Evolutionary conservation across 2,888 invertebrate species (phyloP).

Genomic region (Rosalia funebris): DNA sequence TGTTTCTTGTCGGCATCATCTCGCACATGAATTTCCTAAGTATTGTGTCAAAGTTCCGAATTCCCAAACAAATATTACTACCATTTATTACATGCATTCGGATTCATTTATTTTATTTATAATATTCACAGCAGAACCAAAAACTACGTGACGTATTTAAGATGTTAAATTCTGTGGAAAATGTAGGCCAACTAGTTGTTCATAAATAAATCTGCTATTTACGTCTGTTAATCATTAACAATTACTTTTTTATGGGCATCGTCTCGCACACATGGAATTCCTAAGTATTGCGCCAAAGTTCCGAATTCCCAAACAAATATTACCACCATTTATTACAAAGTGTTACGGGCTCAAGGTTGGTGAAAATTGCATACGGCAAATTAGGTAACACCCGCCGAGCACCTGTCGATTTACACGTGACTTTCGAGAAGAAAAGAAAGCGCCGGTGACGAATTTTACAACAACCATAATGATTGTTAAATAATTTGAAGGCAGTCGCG

Average conservation of each 20-base stretch:
- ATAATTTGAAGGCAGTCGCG: constrained; percentile 2
- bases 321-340: constrained; percentile 4
- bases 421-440: constrained; percentile 13
- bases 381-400: constrained; percentile 1
- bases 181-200: not conserved
- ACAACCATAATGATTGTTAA: constrained; percentile 1
- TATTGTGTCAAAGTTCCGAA: constrained; percentile 16
- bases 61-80: constrained; percentile 8
- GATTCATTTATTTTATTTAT: no score
- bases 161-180: not conserved
- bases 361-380: constrained; percentile 8
- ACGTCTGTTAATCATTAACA: not conserved
- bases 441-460: not conserved
- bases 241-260: not conserved
- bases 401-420: constrained; percentile 9
- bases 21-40: not conserved
- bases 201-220: not conserved
- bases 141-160: no score
- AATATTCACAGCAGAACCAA: no score
- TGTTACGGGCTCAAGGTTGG: constrained; percentile 26
- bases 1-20: not conserved
- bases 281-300: constrained; percentile 10
- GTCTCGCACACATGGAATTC: not conserved
- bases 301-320: constrained; percentile 10
- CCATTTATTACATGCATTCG: not conserved